Evolutionary conservation across 2,888 invertebrate genomes (phyloP).

Genomic region (Plagiodera versicolora): DNA sequence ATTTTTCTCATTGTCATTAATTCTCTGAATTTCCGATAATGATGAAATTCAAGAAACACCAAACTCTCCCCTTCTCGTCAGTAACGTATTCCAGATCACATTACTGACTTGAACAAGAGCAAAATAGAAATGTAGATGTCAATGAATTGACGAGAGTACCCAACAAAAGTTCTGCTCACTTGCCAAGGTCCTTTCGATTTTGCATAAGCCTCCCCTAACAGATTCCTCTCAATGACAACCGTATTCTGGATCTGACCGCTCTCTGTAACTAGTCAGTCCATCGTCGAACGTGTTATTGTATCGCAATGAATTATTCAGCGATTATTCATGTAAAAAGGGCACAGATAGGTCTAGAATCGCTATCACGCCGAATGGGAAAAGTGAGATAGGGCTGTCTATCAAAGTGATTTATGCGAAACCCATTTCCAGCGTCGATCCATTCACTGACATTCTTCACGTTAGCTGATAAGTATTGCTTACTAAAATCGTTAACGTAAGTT

Average conservation of each 20-base stretch:
- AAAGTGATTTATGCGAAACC: constrained; percentile 54
- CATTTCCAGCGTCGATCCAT: constrained; percentile 41
- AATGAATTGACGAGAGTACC: too few relatives aligned
- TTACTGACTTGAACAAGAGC: too few relatives aligned
- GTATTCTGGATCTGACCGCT: constrained; percentile 15
- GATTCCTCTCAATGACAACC: constrained; percentile 5
- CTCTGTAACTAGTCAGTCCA: constrained; percentile 14
- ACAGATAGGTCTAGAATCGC: constrained; percentile 41
- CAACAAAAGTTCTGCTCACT: too few relatives aligned
- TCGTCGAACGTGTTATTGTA: constrained; percentile 37
- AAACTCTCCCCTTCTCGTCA: too few relatives aligned
- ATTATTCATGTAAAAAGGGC: constrained; percentile 48
- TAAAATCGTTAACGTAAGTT: not conserved
- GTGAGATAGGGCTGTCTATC: constrained; percentile 53
- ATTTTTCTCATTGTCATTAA: too few relatives aligned
- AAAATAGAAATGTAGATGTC: too few relatives aligned
- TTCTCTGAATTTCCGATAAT: too few relatives aligned
- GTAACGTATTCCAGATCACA: too few relatives aligned
- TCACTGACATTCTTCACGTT: constrained; percentile 36
- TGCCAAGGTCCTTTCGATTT: not conserved
- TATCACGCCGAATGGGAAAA: constrained; percentile 43
- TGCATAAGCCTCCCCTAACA: not conserved
- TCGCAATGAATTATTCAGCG: constrained; percentile 47
- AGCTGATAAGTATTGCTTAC: not conserved
- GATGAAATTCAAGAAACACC: too few relatives aligned